Evolutionary conservation across 2,113 vertebrate genomes (phyloP).

Genomic region (Amblyopsis rosae): DNA sequence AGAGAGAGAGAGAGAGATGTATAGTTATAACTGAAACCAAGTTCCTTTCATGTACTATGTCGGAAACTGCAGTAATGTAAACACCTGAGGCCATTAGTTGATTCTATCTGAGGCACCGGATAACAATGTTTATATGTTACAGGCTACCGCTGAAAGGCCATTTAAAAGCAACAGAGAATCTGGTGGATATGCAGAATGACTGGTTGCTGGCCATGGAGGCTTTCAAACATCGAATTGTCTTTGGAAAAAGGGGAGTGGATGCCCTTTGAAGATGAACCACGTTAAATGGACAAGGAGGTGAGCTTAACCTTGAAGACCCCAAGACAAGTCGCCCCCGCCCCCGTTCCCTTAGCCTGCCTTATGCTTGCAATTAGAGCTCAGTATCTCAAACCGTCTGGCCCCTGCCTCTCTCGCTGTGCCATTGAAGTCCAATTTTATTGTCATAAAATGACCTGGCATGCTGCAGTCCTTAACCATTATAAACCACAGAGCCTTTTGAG

Average conservation of each 20-base stretch:
- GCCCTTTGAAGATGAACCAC: slow-evolving; percentile 61
- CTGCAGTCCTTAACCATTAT: slow-evolving; percentile 44
- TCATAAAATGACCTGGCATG: slow-evolving; percentile 68
- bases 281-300: slow-evolving; percentile 62
- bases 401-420: slow-evolving; percentile 48
- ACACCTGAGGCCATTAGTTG: slow-evolving; percentile 76
- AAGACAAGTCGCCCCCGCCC: slow-evolving; percentile 50
- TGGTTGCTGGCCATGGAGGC: slow-evolving; percentile 41
- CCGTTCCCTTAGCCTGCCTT: slow-evolving; percentile 12
- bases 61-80: slow-evolving; percentile 72
- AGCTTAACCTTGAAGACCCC: slow-evolving; percentile 50
- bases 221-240: slow-evolving; percentile 52
- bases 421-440: slow-evolving; percentile 69
- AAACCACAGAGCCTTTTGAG: slow-evolving; percentile 47
- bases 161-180: slow-evolving; percentile 66
- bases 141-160: slow-evolving; percentile 67
- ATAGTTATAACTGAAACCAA: slow-evolving; percentile 61
- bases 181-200: slow-evolving; percentile 60
- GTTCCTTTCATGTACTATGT: slow-evolving; percentile 68
- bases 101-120: slow-evolving; percentile 69
- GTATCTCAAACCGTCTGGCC: slow-evolving; percentile 45
- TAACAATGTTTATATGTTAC: slow-evolving; percentile 73
- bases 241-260: slow-evolving; percentile 45
- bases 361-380: slow-evolving; percentile 62
- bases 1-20: slow-evolving; percentile 48